Evolutionary conservation across 2,888 invertebrate genomes (phyloP), one percentile per base, ranked within the genome.

Genomic region (Arrhopalites spinosus): DNA sequence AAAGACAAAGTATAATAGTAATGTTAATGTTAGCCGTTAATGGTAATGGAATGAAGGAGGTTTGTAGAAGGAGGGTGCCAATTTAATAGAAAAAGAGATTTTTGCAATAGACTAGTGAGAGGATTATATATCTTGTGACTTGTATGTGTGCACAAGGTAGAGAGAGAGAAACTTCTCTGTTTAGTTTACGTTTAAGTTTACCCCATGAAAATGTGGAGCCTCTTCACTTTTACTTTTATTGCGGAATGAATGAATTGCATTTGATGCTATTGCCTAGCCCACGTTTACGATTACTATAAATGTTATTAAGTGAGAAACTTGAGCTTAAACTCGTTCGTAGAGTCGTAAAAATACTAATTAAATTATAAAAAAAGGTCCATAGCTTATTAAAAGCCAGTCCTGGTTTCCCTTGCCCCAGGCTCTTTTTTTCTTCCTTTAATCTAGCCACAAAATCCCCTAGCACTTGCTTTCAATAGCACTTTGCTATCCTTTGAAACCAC

Each of bases 221-320:
- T 61, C 74, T 74, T 74, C 74, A 74, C 68, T 74, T 74, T 74
- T 74, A 74, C 74, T 74, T 74, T 74, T 74, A 74, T 74, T 74
- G 68, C 59, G 68, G 68, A 74, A 74, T 74, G 74, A 68, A 74
- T 67, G 73, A 67, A 67, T 73, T 66, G 67, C 66, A 67, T 73
- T 30, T 63, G 50, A 50, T n/a, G 15, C 59, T 59, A 7, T 25
- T 59, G 25, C 2, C 59, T 25, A 27, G 59, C 72, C 64, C 72
- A 72, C 63, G 72, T 72, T 64, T 66, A 66, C 66, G 43, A 59
- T 70, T 50, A 64, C 63, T 47, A 29, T 47, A 61, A 72, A 72
- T 72, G 72, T 72, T 72, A 72, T 72, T 43, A 72, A 72, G 72
- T 72, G 72, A 72, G 72, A 72, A 72, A 72, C 50, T 72, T 72